A percentile compares a stretch with the other conserved stretches of the same genome.
These are phyloP conservation scores for Psophia crepitans DNA, from an alignment of 2,113 vertebrate species.

Conservation along the genomic window DNA sequence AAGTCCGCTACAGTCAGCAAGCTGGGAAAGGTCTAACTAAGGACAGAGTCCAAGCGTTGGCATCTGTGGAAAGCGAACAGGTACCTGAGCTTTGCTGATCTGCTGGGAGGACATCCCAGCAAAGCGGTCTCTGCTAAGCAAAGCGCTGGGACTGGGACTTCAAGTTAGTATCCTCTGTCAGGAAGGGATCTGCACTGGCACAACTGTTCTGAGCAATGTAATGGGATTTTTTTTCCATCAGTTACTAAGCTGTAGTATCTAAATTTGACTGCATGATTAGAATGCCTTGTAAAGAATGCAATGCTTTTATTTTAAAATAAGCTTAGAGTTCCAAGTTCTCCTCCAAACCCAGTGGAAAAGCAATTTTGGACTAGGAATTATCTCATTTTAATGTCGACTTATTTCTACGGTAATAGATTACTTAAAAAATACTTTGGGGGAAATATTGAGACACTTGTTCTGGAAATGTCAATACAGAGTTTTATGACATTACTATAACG, in stretches of 20 bases:
- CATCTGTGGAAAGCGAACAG: accelerated
- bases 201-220: background rate
- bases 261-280: background rate
- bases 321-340: background rate
- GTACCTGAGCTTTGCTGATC: too few relatives aligned
- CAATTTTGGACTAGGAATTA: background rate
- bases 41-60: background rate
- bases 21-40: accelerated
- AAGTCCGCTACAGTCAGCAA: accelerated
- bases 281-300: background rate
- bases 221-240: background rate
- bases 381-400: background rate
- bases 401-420: background rate
- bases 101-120: background rate
- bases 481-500: background rate
- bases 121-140: accelerated
- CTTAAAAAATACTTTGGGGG: background rate
- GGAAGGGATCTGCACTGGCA: background rate
- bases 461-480: background rate
- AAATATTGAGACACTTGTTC: background rate
- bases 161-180: background rate
- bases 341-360: background rate
- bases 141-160: background rate
- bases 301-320: background rate
- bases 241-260: background rate